These are phyloP conservation scores for Etheostoma nigrum DNA, from an alignment of 2,797 vertebrate species.

Conservation along the genomic window DNA sequence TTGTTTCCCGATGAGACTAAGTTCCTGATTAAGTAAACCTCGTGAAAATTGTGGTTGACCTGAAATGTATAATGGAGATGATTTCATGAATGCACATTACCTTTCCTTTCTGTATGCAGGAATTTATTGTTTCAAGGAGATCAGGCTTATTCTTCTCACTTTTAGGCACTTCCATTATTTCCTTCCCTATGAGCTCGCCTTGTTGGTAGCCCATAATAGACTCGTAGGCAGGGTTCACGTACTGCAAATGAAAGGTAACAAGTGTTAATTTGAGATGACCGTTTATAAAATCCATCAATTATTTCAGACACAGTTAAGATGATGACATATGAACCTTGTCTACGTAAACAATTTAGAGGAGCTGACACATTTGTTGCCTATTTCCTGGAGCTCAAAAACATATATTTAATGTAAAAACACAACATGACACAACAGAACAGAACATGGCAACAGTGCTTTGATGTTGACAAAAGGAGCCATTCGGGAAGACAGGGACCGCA, in stretches of 20 bases:
- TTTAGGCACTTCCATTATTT: constrained; percentile 96
- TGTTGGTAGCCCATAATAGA: constrained; percentile 95
- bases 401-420: constrained; percentile 27
- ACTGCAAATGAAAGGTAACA: constrained; percentile 83
- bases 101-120: constrained; percentile 96
- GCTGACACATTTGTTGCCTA: constrained; percentile 7
- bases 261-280: constrained; percentile 9
- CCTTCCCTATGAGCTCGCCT: constrained; percentile 95
- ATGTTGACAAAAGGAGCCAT: constrained; percentile 55
- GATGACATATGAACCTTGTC: constrained; percentile 4
- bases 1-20: background rate
- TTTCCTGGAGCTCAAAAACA: constrained; percentile 35
- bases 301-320: constrained; percentile 22
- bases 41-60: background rate
- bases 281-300: constrained; percentile 10
- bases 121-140: constrained; percentile 96
- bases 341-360: constrained; percentile 25
- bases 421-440: constrained; percentile 29
- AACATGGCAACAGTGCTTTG: constrained; percentile 32
- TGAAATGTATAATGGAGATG: background rate
- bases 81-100: constrained; percentile 79
- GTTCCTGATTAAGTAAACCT: background rate
- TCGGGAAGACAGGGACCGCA: constrained; percentile 43
- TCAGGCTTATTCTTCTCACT: constrained; percentile 97
- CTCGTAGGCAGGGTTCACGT: constrained; percentile 97